Percentiles rank a stretch among this genome's conserved stretches.
These are phyloP conservation scores for Nephrotoma flavescens DNA, from an alignment of 2,888 invertebrate species.

Conservation along the genomic window DNA sequence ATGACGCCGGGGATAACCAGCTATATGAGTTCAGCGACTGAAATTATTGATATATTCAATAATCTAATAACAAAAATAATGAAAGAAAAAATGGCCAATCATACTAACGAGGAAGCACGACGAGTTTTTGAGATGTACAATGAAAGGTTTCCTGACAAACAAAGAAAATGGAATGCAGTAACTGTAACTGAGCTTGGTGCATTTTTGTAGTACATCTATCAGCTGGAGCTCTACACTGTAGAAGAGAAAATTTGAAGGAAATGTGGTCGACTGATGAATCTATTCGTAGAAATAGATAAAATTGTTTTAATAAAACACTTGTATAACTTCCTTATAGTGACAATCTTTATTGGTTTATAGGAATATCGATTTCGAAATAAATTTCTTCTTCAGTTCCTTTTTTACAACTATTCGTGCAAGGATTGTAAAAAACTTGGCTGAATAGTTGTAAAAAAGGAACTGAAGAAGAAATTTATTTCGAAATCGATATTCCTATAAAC, in stretches of 20 bases:
- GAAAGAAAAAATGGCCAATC: background rate
- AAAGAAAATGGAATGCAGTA: background rate
- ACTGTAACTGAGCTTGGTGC: too few species aligned
- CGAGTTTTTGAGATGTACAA: background rate
- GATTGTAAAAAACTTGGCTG: too few species aligned
- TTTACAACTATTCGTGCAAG: too few species aligned
- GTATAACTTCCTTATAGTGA: too few species aligned
- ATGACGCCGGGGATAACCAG: background rate
- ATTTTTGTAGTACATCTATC: too few species aligned
- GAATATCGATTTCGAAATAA: too few species aligned
- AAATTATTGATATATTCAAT: background rate
- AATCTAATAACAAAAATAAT: background rate
- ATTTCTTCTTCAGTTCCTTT: too few species aligned
- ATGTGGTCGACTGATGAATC: background rate
- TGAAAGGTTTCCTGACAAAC: background rate
- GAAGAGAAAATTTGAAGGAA: background rate
- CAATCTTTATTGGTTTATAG: too few species aligned
- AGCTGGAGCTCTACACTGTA: background rate
- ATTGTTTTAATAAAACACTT: too few species aligned
- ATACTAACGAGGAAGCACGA: background rate
- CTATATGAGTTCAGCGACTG: background rate
- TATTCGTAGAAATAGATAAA: background rate
- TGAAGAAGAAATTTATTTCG: too few species aligned
- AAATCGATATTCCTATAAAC: too few species aligned
- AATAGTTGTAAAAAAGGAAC: too few species aligned